Base-by-base conservation (phyloP, 2,888 invertebrate species). In the Drosophila testacea region DNA sequence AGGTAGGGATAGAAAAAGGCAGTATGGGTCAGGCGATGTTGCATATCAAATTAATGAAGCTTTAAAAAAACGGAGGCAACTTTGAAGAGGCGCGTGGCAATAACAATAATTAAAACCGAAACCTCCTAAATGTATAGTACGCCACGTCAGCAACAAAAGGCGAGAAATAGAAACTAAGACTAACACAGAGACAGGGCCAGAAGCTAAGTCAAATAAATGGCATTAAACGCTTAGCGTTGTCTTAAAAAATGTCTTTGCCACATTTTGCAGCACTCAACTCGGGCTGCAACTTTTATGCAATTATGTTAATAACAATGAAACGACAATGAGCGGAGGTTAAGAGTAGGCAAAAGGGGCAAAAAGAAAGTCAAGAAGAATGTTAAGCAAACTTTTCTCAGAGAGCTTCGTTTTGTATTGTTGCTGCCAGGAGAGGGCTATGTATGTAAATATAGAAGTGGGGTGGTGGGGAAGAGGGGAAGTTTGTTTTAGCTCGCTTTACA, bases 261-360 rank as follows among this genome's bases (percentile, higher is more conserved):
- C 74, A 63, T 69, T 73, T 65, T 68, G 78, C 74, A 46, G 55
- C 57, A 52, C 65, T 78, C 82, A 66, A 47, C 57, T 30, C 16
- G 36, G 28, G 64, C 82, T 84, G 76, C 73, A 84, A 80, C 77
- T 81, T 86, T 86, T 79, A 79, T 87, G 87, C 89, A 86, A 86
- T 86, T 86, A 86, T 89, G 88, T 82, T 86, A 89, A 86, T 89
- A 89, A 89, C 85, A 85, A 85, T 81, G 83, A 79, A 39, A 55
- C 52, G 22, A 11, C 32, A 30, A 10, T 9, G 38, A 30, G 32
- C 10, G 36, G n/a, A 27, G 30, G 10, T 10, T 6, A 13, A 13
- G 22, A 2, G 3, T 22, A 22, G 22, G 4, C 2, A 13, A 30
- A 10, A 16, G 22, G 22, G 28, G 10, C 2, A 11, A 44, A 27